phyloP scores from a whole-genome alignment of 2,797 vertebrate species.

The Miichthys miiuy region DNA sequence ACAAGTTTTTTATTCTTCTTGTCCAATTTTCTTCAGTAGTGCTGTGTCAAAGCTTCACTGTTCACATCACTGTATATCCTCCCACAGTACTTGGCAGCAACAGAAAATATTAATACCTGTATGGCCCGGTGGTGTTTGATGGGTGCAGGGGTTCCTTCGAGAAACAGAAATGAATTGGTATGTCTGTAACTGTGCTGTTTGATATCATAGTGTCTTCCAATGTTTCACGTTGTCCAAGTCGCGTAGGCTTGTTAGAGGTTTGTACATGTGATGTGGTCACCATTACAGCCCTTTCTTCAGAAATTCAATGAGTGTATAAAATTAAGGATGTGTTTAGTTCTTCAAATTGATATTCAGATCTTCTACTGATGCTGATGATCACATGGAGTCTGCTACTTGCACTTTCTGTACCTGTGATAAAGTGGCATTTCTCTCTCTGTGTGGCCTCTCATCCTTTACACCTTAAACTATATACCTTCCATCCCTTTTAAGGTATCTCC shows the following conservation, averaged over 20 bases:
- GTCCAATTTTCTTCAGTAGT: background rate
- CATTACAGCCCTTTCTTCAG: background rate
- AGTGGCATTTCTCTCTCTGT: background rate
- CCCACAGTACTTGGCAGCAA: background rate
- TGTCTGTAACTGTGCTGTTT: background rate
- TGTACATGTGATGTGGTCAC: no score
- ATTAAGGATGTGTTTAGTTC: no score
- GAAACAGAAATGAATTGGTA: background rate
- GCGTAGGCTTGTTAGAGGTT: background rate
- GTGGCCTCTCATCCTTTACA: background rate
- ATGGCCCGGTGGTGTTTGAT: background rate
- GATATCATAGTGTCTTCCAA: background rate
- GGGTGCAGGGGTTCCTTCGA: background rate
- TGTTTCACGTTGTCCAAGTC: background rate
- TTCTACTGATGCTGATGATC: background rate
- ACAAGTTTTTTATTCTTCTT: background rate
- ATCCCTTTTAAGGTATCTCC: background rate
- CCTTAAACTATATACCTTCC: background rate
- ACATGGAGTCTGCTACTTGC: background rate
- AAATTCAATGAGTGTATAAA: background rate
- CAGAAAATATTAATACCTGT: constrained; percentile 3
- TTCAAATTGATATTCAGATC: background rate
- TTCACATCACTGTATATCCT: background rate
- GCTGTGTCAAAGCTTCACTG: background rate
- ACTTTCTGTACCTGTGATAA: background rate